These are phyloP conservation scores for Trematocara macrostoma DNA, from an alignment of 2,113 vertebrate species.

Conservation along the genomic window DNA sequence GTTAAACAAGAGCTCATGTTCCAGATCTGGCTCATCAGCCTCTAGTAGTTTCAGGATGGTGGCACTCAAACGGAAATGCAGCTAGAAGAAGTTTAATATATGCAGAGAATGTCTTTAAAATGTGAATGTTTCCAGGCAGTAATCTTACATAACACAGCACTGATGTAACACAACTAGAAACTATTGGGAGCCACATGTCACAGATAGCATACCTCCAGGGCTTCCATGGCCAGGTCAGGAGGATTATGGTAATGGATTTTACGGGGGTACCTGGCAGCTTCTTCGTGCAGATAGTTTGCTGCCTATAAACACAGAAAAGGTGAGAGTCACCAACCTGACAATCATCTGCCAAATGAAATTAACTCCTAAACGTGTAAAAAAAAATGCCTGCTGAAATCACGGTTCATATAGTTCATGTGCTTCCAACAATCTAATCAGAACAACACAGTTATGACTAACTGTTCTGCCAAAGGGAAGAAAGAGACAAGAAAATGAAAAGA, in stretches of 20 bases:
- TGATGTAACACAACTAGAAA: background rate
- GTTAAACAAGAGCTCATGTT: slow-evolving; percentile 82
- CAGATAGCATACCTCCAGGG: slow-evolving; percentile 83
- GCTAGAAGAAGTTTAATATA: slow-evolving; percentile 61
- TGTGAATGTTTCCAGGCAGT: background rate
- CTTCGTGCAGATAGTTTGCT: slow-evolving; percentile 88
- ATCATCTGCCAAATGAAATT: background rate
- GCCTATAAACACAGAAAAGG: slow-evolving; percentile 62
- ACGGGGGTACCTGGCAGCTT: slow-evolving; percentile 92
- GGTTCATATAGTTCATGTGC: background rate
- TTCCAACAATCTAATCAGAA: slow-evolving; percentile 18
- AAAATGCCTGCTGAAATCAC: background rate
- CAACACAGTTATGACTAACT: slow-evolving; percentile 31
- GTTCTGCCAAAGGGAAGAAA: background rate
- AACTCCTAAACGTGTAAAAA: background rate
- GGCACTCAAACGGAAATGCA: slow-evolving; percentile 90
- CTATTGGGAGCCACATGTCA: background rate
- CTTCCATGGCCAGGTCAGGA: slow-evolving; percentile 96
- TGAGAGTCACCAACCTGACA: background rate
- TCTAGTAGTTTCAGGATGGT: slow-evolving; percentile 93
- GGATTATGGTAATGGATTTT: slow-evolving; percentile 99
- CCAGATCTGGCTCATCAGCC: slow-evolving; percentile 71
- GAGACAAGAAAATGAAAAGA: background rate
- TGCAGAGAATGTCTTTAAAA: background rate
- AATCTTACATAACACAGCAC: background rate